Evolutionary conservation across 2,888 invertebrate species (phyloP).

Genomic region (Limnephilus marmoratus): DNA sequence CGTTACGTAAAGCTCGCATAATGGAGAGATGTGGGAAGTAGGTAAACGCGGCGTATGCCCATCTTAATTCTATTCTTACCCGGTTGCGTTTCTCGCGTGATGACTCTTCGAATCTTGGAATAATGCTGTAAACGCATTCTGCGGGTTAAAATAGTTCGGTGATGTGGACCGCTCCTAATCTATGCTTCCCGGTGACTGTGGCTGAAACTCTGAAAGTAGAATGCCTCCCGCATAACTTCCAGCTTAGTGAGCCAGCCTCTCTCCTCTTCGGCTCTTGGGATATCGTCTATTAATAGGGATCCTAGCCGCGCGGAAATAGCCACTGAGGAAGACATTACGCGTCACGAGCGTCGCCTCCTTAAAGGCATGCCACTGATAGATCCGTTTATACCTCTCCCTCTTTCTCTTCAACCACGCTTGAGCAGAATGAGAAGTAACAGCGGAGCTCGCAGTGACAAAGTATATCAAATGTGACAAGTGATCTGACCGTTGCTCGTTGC

Average conservation of each 20-base stretch:
- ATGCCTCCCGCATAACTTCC: conserved; percentile 49
- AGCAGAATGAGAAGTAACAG: background rate
- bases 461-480: background rate
- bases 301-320: conserved; percentile 34
- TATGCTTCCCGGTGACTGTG: conserved; percentile 3
- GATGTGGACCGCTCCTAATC: conserved; percentile 40
- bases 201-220: conserved; percentile 37
- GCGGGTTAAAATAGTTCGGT: conserved; percentile 36
- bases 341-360: background rate
- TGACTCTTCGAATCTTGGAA: background rate
- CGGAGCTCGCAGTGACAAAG: background rate
- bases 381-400: background rate
- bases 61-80: conserved; percentile 36
- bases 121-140: conserved; percentile 23
- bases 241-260: conserved; percentile 41
- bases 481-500: background rate
- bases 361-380: background rate
- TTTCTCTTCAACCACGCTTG: background rate
- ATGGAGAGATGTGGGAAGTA: background rate
- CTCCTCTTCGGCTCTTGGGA: background rate
- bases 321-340: background rate
- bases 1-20: conserved; percentile 34
- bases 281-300: conserved; percentile 22
- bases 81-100: conserved; percentile 24
- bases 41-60: background rate